Evolutionary conservation across 2,113 vertebrate genomes (phyloP).

Genomic region (Tetraodon nigroviridis): DNA sequence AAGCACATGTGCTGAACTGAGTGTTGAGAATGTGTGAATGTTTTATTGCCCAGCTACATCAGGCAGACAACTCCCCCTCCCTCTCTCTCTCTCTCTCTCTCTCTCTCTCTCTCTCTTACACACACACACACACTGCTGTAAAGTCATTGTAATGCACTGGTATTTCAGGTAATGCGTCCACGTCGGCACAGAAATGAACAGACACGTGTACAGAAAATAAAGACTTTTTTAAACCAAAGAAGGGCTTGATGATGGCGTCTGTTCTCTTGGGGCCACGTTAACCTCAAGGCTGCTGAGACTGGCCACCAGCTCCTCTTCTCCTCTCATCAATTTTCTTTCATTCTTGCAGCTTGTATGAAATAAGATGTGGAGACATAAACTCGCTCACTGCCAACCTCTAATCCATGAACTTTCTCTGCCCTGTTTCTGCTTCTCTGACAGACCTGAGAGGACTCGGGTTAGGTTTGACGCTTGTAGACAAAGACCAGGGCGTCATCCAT

Average conservation of each 20-base stretch:
- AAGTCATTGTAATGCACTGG: slow-evolving; percentile 75
- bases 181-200: slow-evolving; percentile 60
- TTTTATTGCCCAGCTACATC: slow-evolving; percentile 33
- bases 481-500: no score
- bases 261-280: not conserved
- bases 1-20: slow-evolving; percentile 57
- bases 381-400: not conserved
- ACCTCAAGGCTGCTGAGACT: no score
- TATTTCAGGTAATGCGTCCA: slow-evolving; percentile 63
- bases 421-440: not conserved
- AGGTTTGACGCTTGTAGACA: no score
- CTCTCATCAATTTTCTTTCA: no score
- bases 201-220: slow-evolving; percentile 63
- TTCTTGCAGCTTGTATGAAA: no score
- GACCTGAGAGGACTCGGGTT: no score
- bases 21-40: slow-evolving; percentile 47
- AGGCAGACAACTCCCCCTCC: slow-evolving; percentile 28
- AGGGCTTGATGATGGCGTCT: not conserved
- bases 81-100: no score
- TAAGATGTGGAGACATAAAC: no score
- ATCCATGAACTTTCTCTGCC: not conserved
- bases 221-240: slow-evolving; percentile 52
- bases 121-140: slow-evolving; percentile 68
- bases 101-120: no score
- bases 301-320: no score